These are phyloP conservation scores for Mastigias papua DNA, from an alignment of 30 jellyfish, hydroid and myxozoan species.

Conservation along the genomic window DNA sequence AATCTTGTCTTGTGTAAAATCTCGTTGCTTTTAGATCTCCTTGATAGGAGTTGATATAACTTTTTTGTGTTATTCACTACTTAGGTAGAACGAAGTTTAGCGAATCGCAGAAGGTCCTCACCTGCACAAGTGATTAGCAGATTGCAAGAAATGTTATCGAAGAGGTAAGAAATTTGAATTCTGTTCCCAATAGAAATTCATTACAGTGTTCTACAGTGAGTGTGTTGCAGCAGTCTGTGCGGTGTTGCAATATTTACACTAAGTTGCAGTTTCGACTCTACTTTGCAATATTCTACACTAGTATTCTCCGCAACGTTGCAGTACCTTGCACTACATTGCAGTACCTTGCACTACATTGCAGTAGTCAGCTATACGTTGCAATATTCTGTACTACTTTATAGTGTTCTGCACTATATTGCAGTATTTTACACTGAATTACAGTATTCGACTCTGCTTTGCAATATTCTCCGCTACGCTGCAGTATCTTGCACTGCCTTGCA, in stretches of 20 bases:
- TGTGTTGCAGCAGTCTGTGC: too few species aligned
- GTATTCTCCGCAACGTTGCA: neutral
- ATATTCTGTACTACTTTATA: neutral
- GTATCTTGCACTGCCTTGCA: too few species aligned
- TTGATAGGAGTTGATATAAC: neutral
- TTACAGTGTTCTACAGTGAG: too few species aligned
- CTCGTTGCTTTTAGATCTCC: too few species aligned
- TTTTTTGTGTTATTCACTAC: neutral
- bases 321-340: too few species aligned
- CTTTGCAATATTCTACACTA: neutral
- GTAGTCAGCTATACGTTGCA: too few species aligned
- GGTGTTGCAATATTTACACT: too few species aligned
- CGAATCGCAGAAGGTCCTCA: conserved; percentile 48
- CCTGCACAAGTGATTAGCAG: conserved; percentile 39
- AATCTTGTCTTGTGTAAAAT: too few species aligned
- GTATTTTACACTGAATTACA: neutral
- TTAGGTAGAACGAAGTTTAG: conserved; percentile 18
- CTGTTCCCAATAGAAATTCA: too few species aligned
- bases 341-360: too few species aligned
- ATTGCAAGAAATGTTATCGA: conserved; percentile 31
- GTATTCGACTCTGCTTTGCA: neutral
- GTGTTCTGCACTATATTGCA: neutral
- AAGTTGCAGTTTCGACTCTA: too few species aligned
- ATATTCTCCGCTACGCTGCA: too few species aligned
- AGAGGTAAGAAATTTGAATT: conserved; percentile 24